Base-by-base conservation (phyloP, 2,797 vertebrate species). In the Meriones psammophilus region DNA sequence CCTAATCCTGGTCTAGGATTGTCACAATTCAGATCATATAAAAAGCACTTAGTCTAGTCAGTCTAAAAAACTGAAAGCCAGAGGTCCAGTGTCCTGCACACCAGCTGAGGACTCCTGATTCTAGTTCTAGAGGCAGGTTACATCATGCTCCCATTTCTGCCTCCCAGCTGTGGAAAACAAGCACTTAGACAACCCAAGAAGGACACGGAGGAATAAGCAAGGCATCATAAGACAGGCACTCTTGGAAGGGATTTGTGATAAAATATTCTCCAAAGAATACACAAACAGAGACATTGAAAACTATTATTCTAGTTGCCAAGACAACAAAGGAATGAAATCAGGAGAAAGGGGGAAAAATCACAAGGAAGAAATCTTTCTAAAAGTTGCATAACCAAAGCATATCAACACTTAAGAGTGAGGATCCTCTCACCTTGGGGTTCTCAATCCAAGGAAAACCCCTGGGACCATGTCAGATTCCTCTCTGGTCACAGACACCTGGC, bases 261-360 rank as follows among this genome's bases (percentile, higher is more conserved):
- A 97, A 96, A 96, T 94, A 97, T 88, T 97, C 96, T 95, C 96
- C 68, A 88, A 97, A 96, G 96, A 90, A 95, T 96, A 97, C 84
- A 96, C 64, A 97, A 96, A 97, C 86, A 91, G 42, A 86, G 89
- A 93, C 80, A 62, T 92, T 91, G 95, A 96, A 96, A 85, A 95
- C 62, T 92, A 97, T 97, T 96, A 93, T 96, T 95, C 91, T 91
- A 76, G 97, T 97, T 97, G 91, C 88, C 97, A 97, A 96, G 97
- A 96, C 97, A 97, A 97, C 97, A 93, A 89, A 95, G 93, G 87
- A 92, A 94, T 30, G 94, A 92, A 95, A 96, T 95, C 22, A 78
- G 26, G 8, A 26, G 17, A 77, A 33, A 20, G 3, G 10, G 8
- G 7, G 7, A 20, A 33, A 58, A 58, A 15, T 83, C 94, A 91